These are phyloP conservation scores for Steatocranus sp. DNA, from an alignment of 2,797 vertebrate genomes.

Conservation along the genomic window DNA sequence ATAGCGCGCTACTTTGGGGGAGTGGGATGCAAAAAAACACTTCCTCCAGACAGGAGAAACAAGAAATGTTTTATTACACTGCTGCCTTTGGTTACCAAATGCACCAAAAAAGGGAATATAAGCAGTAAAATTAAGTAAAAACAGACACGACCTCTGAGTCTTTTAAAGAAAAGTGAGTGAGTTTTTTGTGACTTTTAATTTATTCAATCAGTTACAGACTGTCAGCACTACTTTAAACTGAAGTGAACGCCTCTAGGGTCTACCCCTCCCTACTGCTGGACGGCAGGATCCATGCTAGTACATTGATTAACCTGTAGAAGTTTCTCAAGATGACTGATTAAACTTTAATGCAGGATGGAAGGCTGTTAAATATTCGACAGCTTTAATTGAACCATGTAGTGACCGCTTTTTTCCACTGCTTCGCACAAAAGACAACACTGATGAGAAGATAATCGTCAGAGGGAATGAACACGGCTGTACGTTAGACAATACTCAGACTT, in stretches of 20 bases:
- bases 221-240: slow-evolving; percentile 4
- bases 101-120: neutral
- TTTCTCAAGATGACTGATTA: slow-evolving; percentile 53
- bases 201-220: neutral
- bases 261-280: neutral
- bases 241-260: slow-evolving; percentile 11
- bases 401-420: slow-evolving; percentile 12
- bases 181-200: neutral
- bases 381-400: slow-evolving; percentile 5
- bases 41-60: neutral
- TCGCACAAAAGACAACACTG: slow-evolving; percentile 48
- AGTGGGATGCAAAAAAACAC: neutral
- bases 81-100: neutral
- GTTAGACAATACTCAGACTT: neutral
- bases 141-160: neutral
- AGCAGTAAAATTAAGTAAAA: neutral
- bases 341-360: slow-evolving; percentile 46
- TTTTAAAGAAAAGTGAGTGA: neutral
- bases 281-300: slow-evolving; percentile 11
- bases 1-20: neutral
- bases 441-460: slow-evolving; percentile 17
- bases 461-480: neutral
- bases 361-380: slow-evolving; percentile 31
- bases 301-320: slow-evolving; percentile 58
- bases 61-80: neutral